These are phyloP conservation scores for Heteromurus nitidus DNA, from an alignment of 2,888 invertebrate genomes.

Conservation along the genomic window DNA sequence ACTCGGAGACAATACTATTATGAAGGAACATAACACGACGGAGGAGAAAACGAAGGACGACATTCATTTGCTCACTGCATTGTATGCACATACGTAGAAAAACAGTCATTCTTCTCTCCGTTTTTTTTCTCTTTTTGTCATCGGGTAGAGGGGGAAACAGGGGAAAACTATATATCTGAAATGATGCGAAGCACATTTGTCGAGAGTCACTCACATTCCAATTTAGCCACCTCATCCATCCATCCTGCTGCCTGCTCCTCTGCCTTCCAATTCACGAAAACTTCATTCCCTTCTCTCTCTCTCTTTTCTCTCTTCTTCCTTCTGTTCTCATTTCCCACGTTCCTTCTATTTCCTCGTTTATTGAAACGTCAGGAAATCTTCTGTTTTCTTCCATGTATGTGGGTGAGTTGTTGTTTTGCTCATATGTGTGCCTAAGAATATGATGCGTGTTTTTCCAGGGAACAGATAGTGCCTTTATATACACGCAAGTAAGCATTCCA, in stretches of 20 bases:
- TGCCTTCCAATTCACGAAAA: slow-evolving; percentile 41
- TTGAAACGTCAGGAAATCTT: slow-evolving; percentile 59
- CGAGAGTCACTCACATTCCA: slow-evolving; percentile 69
- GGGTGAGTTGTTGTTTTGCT: no score
- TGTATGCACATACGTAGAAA: slow-evolving; percentile 22
- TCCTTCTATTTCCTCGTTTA: slow-evolving; percentile 38
- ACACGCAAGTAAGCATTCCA: no score
- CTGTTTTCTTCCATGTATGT: slow-evolving; percentile 38
- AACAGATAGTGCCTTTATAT: no score
- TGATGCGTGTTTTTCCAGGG: no score
- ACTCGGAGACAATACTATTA: slow-evolving; percentile 33
- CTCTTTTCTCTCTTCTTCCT: slow-evolving; percentile 26
- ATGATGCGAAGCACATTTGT: slow-evolving; percentile 63
- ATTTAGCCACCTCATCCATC: slow-evolving; percentile 67
- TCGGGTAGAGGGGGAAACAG: slow-evolving; percentile 28
- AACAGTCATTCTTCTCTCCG: slow-evolving; percentile 37
- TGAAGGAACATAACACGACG: slow-evolving; percentile 21
- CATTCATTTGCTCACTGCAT: slow-evolving; percentile 48
- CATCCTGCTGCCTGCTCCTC: slow-evolving; percentile 12
- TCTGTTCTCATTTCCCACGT: slow-evolving; percentile 46
- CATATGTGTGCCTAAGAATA: no score
- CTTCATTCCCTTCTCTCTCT: slow-evolving; percentile 23
- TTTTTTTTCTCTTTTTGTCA: slow-evolving; percentile 37
- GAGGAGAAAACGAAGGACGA: slow-evolving; percentile 38
- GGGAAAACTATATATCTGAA: slow-evolving; percentile 42